phyloP scores from a whole-genome alignment of 1,140 invertebrate species.

The Pinna nobilis region DNA sequence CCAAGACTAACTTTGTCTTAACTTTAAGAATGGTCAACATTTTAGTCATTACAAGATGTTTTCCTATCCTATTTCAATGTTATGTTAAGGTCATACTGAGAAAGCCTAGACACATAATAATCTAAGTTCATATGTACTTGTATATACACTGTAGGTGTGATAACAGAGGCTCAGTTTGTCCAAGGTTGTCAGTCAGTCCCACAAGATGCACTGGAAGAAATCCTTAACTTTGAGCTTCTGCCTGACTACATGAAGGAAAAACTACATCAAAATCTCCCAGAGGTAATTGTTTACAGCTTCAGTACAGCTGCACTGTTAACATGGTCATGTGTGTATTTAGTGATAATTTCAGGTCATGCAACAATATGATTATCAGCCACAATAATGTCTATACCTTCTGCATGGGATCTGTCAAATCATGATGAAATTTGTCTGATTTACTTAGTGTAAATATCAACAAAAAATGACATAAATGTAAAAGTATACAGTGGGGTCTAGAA shows the following conservation, averaged over 20 bases:
- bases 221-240: conserved; percentile 56
- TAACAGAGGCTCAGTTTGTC: conserved; percentile 52
- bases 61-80: no score
- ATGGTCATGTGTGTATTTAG: neutral
- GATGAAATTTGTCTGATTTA: neutral
- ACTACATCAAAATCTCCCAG: conserved; percentile 61
- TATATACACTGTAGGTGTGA: no score
- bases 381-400: neutral
- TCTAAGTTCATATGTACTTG: no score
- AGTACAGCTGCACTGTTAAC: neutral
- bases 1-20: no score
- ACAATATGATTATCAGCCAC: neutral
- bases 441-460: neutral
- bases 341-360: neutral
- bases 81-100: no score
- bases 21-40: no score
- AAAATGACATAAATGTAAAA: neutral
- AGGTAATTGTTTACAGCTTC: conserved; percentile 45
- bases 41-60: no score
- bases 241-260: conserved; percentile 59
- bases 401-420: neutral
- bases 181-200: conserved; percentile 45
- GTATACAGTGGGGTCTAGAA: neutral
- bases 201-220: conserved; percentile 13
- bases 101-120: no score